Conservation (phyloP, 2,888 invertebrate species). For the Tetramorium bicarinatum region DNA sequence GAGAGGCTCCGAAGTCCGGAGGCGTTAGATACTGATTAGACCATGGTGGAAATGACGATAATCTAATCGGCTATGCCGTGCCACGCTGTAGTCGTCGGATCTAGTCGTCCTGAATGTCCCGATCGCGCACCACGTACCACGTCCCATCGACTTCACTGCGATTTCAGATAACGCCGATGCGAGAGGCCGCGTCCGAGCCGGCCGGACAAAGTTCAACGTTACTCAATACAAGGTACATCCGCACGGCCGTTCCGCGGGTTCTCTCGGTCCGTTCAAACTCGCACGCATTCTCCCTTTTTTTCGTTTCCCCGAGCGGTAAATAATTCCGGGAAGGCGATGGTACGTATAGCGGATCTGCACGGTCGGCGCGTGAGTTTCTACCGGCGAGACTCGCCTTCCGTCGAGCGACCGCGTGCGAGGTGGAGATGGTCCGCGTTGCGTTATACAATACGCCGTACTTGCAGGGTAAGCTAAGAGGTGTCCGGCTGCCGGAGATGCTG, state of each 20-base stretch:
- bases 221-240: conserved; percentile 56
- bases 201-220: conserved; percentile 46
- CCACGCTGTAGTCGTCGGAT: no score
- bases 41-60: no score
- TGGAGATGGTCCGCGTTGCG: no score
- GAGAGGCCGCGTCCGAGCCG: background rate
- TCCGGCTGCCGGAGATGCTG: conserved; percentile 86
- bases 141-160: background rate
- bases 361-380: background rate
- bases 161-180: background rate
- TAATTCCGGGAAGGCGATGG: conserved; percentile 47
- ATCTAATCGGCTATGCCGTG: no score
- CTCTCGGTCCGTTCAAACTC: conserved; percentile 42
- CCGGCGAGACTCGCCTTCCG: no score
- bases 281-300: background rate
- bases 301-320: background rate
- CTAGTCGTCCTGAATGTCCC: background rate
- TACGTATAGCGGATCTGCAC: conserved; percentile 21
- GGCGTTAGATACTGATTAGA: background rate
- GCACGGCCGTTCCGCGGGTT: background rate
- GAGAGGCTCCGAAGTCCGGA: background rate
- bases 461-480: conserved; percentile 62
- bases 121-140: background rate
- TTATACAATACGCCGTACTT: conserved; percentile 37
- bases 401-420: no score